Evolutionary conservation across 2,797 vertebrate genomes (phyloP), one percentile per base, ranked within the genome.

Genomic region (Mus spretus): DNA sequence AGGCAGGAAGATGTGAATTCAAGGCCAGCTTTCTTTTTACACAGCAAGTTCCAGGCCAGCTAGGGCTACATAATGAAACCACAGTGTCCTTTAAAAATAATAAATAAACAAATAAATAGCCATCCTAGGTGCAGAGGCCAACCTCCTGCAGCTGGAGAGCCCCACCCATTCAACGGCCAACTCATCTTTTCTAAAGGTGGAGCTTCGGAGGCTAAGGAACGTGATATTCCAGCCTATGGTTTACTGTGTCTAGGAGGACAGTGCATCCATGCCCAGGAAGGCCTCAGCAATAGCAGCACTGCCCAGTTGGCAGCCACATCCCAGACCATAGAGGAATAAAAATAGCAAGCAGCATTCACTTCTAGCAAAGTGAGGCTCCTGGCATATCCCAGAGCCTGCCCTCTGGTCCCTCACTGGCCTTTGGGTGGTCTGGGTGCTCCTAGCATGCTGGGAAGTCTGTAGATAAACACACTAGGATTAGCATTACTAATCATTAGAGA

Each of bases 111-210:
- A 50, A 78, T 79, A 82, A 63, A 40, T 37, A 59, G 40, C 59
- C 34, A 82, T 90, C 86, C 93, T 50, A 67, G 92, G n/a, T 80
- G 12, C 74, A 95, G 79, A 96, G 81, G 57, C 53, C 72, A 87
- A 53, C 55, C 47, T 19, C 4, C 12, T 28, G 40, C 28, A 6
- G 20, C 50, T 50, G 9, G 75, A 70, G 84, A 89, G 20, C 59
- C 65, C 37, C 65, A 50, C 15, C 19, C 31, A 70, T 79, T 67
- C 83, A 50, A 37, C 13, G 20, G 59, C 3, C 61, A 79, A 80
- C 34, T 28, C 28, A 24, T 81, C 57, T 93, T 92, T 92, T 37
- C 61, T 59, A 6, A 84, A 86, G 55, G 12, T n/a, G 1, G 37
- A 50, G 11, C 20, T 11, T 40, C 50, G 78, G 61, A 92, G 75